Percentiles rank a stretch among this genome's conserved stretches.
Conservation (phyloP, 1,140 invertebrate species). For the Diorhabda sublineata region DNA sequence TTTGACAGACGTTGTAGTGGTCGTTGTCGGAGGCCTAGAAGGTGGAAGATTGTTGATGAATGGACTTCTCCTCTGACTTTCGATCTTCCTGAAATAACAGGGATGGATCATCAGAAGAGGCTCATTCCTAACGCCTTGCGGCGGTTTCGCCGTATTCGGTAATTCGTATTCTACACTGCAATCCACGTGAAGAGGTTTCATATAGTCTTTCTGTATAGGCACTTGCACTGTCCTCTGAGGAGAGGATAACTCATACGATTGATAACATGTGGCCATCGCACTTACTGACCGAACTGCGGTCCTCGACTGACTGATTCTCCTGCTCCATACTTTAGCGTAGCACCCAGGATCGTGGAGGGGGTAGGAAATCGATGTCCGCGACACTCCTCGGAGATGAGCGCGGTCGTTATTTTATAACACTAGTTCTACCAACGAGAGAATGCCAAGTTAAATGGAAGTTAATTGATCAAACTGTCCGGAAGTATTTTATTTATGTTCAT, state of each 20-base stretch:
- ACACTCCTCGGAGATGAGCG: constrained; percentile 41
- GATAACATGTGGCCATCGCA: constrained; percentile 44
- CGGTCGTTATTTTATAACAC: constrained; percentile 42
- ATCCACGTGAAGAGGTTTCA: constrained; percentile 73
- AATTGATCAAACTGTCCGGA: no score
- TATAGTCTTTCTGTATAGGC: constrained; percentile 64
- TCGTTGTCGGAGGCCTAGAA: constrained; percentile 32
- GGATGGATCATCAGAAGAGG: constrained; percentile 80
- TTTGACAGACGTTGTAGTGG: constrained; percentile 42
- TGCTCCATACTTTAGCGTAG: constrained; percentile 20
- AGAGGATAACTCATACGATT: constrained; percentile 41
- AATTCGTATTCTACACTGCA: constrained; percentile 82
- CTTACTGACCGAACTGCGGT: constrained; percentile 35
- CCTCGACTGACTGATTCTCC: constrained; percentile 40
- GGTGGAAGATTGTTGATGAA: constrained; percentile 70
- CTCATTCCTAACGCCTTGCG: constrained; percentile 68
- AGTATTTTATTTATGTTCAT: no score
- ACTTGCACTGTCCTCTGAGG: constrained; percentile 38
- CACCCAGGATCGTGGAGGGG: constrained; percentile 35
- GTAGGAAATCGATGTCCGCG: constrained; percentile 45
- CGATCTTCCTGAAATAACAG: constrained; percentile 77
- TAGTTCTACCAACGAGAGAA: no score
- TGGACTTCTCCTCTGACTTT: constrained; percentile 68
- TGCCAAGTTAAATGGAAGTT: no score
- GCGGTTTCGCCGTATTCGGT: constrained; percentile 75